Evolutionary conservation across 2,888 invertebrate species (phyloP).

Genomic region (Oscheius sp.): DNA sequence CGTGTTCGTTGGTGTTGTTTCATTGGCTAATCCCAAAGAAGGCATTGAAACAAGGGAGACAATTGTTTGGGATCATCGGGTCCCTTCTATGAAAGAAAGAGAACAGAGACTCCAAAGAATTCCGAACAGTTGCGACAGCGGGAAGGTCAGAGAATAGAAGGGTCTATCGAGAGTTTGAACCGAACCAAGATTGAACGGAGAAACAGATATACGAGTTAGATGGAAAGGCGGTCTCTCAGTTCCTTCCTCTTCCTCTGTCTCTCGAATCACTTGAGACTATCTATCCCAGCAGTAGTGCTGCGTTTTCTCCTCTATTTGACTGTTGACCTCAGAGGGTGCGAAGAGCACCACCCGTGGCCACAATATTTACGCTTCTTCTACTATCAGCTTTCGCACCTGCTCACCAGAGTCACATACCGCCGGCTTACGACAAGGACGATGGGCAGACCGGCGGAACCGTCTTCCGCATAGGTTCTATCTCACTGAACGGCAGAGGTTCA

Average conservation of each 20-base stretch:
- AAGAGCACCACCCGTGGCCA: constrained; percentile 30
- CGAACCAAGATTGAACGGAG: not conserved
- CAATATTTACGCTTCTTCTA: constrained; percentile 37
- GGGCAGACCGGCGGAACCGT: constrained; percentile 22
- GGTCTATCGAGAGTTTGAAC: not conserved
- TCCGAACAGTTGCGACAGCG: not conserved
- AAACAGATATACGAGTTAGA: not conserved
- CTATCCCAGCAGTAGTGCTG: constrained; percentile 10
- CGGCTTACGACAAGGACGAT: constrained; percentile 20
- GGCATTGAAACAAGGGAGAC: not conserved
- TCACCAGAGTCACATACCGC: constrained; percentile 24
- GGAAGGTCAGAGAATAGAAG: too few relatives aligned
- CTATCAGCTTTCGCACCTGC: constrained; percentile 38
- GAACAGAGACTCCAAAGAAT: too few relatives aligned
- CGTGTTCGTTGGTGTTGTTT: constrained; percentile 4
- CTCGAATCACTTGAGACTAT: not conserved
- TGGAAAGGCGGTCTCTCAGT: not conserved
- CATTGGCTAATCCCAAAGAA: constrained; percentile 7
- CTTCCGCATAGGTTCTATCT: constrained; percentile 11
- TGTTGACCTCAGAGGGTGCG: constrained; percentile 35
- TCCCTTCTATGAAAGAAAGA: not conserved
- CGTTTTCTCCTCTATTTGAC: constrained; percentile 21
- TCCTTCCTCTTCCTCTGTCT: not conserved
- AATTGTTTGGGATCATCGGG: not conserved
- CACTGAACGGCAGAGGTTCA: not conserved